Conservation (phyloP, 2,797 vertebrate species). For the Hipposideros larvatus region DNA sequence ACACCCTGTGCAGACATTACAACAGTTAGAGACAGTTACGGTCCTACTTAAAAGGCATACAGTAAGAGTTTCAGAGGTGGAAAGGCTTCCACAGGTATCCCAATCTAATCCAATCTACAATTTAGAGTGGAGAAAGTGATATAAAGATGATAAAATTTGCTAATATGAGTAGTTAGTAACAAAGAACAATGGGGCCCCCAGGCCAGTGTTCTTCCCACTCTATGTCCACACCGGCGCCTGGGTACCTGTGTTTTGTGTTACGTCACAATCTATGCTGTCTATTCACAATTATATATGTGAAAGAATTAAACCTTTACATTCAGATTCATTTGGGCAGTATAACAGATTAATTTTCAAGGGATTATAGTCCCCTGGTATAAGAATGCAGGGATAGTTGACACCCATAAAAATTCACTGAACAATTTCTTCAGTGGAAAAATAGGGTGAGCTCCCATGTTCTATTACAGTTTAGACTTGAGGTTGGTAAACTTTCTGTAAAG, state of each 20-base stretch:
- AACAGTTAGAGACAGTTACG: neutral
- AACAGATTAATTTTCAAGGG: neutral
- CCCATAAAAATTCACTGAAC: conserved; percentile 10
- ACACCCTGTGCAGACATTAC: conserved; percentile 91
- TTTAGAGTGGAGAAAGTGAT: neutral
- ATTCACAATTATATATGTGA: neutral
- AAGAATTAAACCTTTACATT: neutral
- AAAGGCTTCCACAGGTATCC: neutral
- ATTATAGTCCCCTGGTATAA: neutral
- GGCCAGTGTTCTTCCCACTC: neutral
- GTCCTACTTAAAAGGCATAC: too few species aligned
- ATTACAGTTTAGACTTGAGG: neutral
- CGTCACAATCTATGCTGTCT: neutral
- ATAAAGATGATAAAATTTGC: neutral
- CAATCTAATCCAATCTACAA: neutral
- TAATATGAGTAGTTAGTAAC: neutral
- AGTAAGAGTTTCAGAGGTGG: neutral
- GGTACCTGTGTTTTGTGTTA: neutral
- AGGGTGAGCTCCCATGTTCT: neutral
- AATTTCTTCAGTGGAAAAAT: neutral
- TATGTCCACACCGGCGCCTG: rapidly evolving
- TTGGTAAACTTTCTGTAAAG: neutral
- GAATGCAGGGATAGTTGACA: neutral
- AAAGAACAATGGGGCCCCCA: neutral
- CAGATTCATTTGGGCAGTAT: neutral